Base-by-base conservation (phyloP, 2,888 invertebrate genomes). In the Polydrusus cervinus region DNA sequence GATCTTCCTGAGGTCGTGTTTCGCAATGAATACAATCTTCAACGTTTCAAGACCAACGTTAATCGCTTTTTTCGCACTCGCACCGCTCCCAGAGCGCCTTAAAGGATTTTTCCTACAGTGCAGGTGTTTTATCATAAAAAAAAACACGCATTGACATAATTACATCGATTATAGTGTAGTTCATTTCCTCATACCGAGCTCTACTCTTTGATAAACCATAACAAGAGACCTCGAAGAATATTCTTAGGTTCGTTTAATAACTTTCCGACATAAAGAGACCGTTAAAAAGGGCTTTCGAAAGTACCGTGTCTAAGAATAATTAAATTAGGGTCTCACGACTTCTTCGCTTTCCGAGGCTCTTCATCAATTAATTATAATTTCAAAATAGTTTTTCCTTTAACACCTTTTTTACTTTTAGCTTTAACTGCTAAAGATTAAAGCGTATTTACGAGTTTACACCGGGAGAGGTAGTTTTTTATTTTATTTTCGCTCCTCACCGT, bases 311-410 rank as follows among this genome's bases (percentile, higher is more conserved):
- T 62, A 74, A 70, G 74, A 77, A 77, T 79, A 79, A 80, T 80
- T 78, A 76, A 80, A 80, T 80, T 79, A 78, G 74, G 73, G 53
- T 18, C 40, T n/a, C 61, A 74, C 76, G 75, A 77, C 74, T 74
- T 74, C 78, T 76, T 71, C 72, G 68, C 74, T 57, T 69, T 74
- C 71, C 71, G 75, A 66, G 45, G 60, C 69, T 69, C 64, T 64
- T 25, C 70, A 62, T 72, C 75, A 77, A 78, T 79, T 78, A 77
- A 78, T 78, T 78, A 77, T 78, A 76, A 74, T 79, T 75, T 62
- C 25, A 68, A 71, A 76, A 70, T 71, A 71, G 75, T 43, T 74
- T 73, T 62, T 71, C 70, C 55, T 53, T 69, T 64, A 68, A 30
- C 69, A 49, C 18, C 49, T 53, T 62, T 64, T 51, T 62, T 55